Percentiles rank a stretch among this genome's conserved stretches.
Conservation (phyloP, 1,140 invertebrate genomes). For the Aphelinus certus region DNA sequence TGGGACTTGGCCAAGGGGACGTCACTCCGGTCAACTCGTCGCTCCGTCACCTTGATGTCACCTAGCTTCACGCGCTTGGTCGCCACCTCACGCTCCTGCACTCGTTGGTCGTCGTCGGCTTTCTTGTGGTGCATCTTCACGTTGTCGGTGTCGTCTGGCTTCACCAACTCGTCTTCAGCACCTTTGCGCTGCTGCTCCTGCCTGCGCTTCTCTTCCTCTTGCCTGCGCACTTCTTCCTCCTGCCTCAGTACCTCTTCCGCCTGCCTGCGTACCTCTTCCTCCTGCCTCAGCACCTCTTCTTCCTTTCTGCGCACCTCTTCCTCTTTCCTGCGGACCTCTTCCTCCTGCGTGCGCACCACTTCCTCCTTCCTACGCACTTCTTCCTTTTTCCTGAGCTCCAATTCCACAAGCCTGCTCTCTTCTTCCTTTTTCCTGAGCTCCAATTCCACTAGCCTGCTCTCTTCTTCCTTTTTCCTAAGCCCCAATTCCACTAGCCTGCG, state of each 20-base stretch:
- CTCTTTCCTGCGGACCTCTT: background rate
- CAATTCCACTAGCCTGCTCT: no score
- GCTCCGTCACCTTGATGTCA: slow-evolving; percentile 53
- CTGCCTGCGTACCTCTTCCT: background rate
- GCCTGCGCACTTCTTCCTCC: background rate
- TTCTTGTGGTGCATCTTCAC: no score
- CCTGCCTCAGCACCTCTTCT: background rate
- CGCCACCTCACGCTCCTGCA: background rate
- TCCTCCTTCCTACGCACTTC: background rate
- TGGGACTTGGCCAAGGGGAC: slow-evolving; percentile 18
- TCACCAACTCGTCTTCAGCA: no score
- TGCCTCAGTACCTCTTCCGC: background rate
- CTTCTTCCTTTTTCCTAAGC: no score
- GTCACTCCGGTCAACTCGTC: slow-evolving; percentile 55
- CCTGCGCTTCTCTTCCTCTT: background rate
- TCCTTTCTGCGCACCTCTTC: background rate
- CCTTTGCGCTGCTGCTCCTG: background rate
- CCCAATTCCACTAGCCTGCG: background rate
- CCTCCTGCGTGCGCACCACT: background rate
- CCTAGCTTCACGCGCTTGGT: slow-evolving; percentile 47
- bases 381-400: background rate
- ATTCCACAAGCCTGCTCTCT: background rate
- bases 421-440: no score
- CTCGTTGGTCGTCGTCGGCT: background rate
- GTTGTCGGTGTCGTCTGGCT: no score